phyloP scores from a whole-genome alignment of 2,113 vertebrate genomes.

The Pangasianodon gigas region DNA sequence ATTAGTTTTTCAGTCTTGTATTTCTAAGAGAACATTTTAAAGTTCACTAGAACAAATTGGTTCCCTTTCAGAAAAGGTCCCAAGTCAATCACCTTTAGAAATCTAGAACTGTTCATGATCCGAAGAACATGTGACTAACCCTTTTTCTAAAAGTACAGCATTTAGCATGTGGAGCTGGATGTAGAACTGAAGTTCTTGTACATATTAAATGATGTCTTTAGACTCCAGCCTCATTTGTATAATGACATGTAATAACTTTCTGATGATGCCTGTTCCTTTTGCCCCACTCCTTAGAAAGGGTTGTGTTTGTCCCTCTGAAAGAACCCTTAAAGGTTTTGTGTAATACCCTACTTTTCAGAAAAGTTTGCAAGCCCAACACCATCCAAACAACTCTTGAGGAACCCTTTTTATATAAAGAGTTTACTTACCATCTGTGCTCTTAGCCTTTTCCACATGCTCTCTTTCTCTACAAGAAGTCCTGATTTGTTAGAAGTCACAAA shows the following conservation, averaged over 20 bases:
- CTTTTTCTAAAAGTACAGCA: background rate
- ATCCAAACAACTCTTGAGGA: background rate
- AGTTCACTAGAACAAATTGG: background rate
- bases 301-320: background rate
- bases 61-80: background rate
- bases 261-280: slow-evolving; percentile 4
- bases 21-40: background rate
- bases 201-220: slow-evolving; percentile 80
- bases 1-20: background rate
- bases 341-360: background rate
- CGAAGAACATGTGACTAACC: background rate
- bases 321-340: background rate
- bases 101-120: background rate
- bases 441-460: background rate
- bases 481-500: slow-evolving; percentile 67
- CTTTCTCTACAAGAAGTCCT: slow-evolving; percentile 46
- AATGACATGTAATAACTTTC: background rate
- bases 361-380: background rate
- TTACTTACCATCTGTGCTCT: slow-evolving; percentile 30
- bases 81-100: background rate
- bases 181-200: slow-evolving; percentile 62
- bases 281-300: background rate
- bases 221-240: background rate
- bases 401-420: background rate
- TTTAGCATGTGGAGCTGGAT: background rate